Evolutionary conservation across 2,888 invertebrate species (phyloP), one percentile per base, ranked within the genome.

Genomic region (Neelides folsomi): DNA sequence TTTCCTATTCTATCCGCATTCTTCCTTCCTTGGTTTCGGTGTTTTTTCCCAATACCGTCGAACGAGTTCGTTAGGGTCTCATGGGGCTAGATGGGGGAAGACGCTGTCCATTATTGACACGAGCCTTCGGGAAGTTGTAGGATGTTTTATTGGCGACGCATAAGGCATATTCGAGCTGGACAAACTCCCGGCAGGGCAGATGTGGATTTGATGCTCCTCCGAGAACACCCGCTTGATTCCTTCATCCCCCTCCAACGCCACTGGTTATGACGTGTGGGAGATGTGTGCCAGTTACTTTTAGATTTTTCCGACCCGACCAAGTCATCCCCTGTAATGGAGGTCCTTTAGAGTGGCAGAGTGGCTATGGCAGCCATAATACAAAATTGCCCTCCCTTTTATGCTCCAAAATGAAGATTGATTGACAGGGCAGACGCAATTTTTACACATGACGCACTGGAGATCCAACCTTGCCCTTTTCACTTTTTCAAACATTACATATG

Each of bases 61-160:
- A 27, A 27, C 27, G 27, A 27, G 27, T 27, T 27, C 27, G 27
- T 27, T 27, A 27, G 27, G 27, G 27, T 27, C 27, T 27, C 27
- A 27, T 27, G 39, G n/a, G 39, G 39, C 15, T 39, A 15, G 15
- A n/a, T 13, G n/a, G 39, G 39, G 39, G 39, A 13, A 15, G 13
- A 16, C 49, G 45, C 43, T 54, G 54, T 54, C 51, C 51, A 54
- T 51, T 54, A 54, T 54, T 54, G 54, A 51, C 51, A 46, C 42
- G 54, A 51, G 54, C 51, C 54, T 52, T 36, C 39, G 54, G 54
- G 54, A 54, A 48, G 13, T 20, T 38, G 34, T 27, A 27, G 27
- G 27, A 36, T 37, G 47, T 54, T 54, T 54, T 51, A 51, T 54
- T 46, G 49, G 45, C 48, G 49, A 20, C 47, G 51, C 47, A 49